Percentiles rank a stretch among this genome's conserved stretches.
These are phyloP conservation scores for Arctia plantaginis DNA, from an alignment of 2,888 invertebrate species.

Conservation along the genomic window DNA sequence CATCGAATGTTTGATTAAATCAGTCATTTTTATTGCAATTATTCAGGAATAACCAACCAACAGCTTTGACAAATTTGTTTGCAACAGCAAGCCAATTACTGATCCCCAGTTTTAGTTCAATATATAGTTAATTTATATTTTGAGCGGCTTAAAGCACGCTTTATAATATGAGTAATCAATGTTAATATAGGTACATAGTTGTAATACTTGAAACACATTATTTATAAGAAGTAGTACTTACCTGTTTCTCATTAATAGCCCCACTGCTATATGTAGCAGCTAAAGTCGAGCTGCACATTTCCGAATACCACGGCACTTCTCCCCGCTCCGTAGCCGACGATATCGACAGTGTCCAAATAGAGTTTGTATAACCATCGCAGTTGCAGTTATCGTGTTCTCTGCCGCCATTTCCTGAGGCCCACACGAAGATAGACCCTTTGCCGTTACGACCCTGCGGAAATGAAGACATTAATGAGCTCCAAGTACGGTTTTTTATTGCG, in stretches of 20 bases:
- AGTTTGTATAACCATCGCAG: slow-evolving; percentile 99
- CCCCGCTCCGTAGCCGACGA: slow-evolving; percentile 97
- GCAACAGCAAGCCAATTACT: no score
- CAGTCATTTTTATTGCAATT: neutral
- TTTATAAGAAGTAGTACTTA: slow-evolving; percentile 58
- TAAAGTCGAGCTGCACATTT: slow-evolving; percentile 98
- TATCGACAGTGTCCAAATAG: slow-evolving; percentile 99
- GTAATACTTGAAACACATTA: no score
- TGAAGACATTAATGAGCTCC: slow-evolving; percentile 37
- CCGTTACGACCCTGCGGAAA: slow-evolving; percentile 93
- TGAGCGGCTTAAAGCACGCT: no score
- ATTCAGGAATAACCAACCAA: neutral
- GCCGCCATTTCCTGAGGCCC: slow-evolving; percentile 99
- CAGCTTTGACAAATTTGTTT: no score
- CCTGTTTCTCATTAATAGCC: slow-evolving; percentile 94
- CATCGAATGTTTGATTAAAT: no score
- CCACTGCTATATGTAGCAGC: slow-evolving; percentile 99
- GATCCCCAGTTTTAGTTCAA: no score
- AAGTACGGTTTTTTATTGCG: slow-evolving; percentile 13
- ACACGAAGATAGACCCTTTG: slow-evolving; percentile 98
- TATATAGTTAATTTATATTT: no score
- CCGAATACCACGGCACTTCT: slow-evolving; percentile 98
- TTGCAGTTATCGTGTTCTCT: slow-evolving; percentile 98
- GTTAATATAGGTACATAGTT: no score
- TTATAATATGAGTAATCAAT: no score